Evolutionary conservation across 2,113 vertebrate species (phyloP), one percentile per base, ranked within the genome.

Genomic region (Dicerorhinus sumatrensis): DNA sequence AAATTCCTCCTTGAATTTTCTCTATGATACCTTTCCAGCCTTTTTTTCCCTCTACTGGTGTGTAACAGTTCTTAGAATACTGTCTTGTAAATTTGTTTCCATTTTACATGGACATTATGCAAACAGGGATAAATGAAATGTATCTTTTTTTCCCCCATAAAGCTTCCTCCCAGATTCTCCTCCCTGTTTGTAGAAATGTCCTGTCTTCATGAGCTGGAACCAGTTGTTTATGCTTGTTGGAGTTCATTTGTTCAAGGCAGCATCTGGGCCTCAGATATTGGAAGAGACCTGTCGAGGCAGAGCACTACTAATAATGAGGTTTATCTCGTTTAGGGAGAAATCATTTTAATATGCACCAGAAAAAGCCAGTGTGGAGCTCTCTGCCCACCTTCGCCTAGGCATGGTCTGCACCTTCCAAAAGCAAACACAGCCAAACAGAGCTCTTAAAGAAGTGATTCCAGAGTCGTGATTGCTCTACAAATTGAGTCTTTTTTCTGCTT

Each of bases 401-500:
- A 89, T 91, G 76, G 95, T 82, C 97, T 65, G 29, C 85, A 80
- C 92, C 96, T 98, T 95, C 62, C 75, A 75, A 95, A 96, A 91
- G 85, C 94, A 87, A 89, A 84, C 96, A 48, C 80, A 79, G 98
- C 96, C 86, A 91, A 94, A 97, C 98, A 96, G 98, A 98, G 97
- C 98, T 98, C 98, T 98, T 96, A 93, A 98, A 92, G 98, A 98
- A 98, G 98, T 98, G 98, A 99, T 99, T 99, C 99, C 97, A 97
- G 98, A 98, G 98, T 98, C 98, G 69, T 96, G 98, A 99, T 99
- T 98, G 98, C 98, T 98, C 97, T 97, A 62, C 98, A 99, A 98
- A 99, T 98, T 98, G 99, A 99, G 99, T 98, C 98, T 98, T 98
- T 99, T 98, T 98, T 96, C 98, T 98, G 98, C 97, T 97, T 99